These are phyloP conservation scores for Cryptotermes secundus DNA, from an alignment of 1,140 invertebrate genomes.

Conservation along the genomic window DNA sequence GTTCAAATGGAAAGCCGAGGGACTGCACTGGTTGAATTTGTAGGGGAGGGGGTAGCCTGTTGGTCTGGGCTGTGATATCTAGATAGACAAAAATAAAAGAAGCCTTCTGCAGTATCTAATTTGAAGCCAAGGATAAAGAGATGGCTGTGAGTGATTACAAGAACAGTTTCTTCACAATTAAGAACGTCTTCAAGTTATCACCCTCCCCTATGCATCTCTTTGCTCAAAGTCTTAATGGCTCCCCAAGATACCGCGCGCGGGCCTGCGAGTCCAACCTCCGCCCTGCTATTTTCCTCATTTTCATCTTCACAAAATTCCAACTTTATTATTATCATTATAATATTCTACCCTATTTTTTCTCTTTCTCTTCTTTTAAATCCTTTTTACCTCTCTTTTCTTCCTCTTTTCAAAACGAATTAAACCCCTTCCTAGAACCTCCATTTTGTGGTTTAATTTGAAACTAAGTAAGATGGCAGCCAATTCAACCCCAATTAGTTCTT, in stretches of 20 bases:
- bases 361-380: conserved; percentile 1
- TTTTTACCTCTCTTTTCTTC: neutral
- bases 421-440: neutral
- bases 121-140: neutral
- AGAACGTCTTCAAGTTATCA: conserved; percentile 12
- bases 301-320: conserved; percentile 13
- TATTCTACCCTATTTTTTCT: conserved; percentile 17
- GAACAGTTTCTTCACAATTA: conserved; percentile 11
- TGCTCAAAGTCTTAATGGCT: neutral
- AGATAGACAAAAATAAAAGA: neutral
- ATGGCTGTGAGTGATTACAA: conserved; percentile 19
- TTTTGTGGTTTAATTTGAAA: conserved; percentile 12
- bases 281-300: neutral
- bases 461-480: neutral
- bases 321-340: conserved; percentile 21
- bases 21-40: neutral
- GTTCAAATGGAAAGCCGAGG: neutral
- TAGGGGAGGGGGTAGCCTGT: too few relatives aligned
- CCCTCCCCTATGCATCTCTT: neutral
- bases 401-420: neutral
- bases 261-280: neutral
- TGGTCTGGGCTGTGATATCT: neutral
- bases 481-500: neutral
- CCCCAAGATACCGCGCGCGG: too few relatives aligned
- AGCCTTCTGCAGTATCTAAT: neutral